phyloP scores from a whole-genome alignment of 2,113 vertebrate genomes.

The Ptyas mucosa region DNA sequence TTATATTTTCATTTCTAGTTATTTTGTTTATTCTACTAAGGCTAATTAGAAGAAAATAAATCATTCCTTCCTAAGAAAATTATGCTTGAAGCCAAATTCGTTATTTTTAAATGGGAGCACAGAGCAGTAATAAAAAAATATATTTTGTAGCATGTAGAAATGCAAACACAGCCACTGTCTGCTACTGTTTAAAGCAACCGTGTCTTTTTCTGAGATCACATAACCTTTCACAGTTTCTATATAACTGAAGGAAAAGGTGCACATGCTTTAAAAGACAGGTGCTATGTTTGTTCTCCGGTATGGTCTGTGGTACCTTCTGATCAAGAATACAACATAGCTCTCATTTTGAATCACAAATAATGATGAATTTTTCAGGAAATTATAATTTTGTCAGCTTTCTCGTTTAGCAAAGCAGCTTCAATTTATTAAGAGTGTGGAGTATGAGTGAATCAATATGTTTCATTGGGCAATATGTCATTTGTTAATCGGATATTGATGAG shows the following conservation, averaged over 20 bases:
- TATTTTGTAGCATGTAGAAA: background rate
- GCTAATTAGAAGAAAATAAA: constrained; percentile 40
- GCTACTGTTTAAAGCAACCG: background rate
- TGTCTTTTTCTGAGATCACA: background rate
- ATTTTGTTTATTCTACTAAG: constrained; percentile 12
- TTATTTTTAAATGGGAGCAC: background rate
- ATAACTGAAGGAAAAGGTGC: background rate
- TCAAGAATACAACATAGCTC: background rate
- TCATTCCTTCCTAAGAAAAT: constrained; percentile 41
- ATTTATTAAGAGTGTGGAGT: constrained; percentile 92
- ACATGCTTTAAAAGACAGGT: background rate
- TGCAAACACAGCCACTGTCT: background rate
- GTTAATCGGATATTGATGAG: constrained; percentile 99
- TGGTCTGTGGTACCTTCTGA: background rate
- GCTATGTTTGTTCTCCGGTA: background rate
- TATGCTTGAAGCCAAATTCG: constrained; percentile 72
- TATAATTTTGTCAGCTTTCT: constrained; percentile 84
- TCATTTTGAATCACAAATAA: constrained; percentile 71
- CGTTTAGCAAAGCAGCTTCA: constrained; percentile 88
- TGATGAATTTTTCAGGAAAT: constrained; percentile 69
- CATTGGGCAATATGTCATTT: constrained; percentile 98
- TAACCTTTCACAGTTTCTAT: background rate
- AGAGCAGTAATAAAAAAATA: background rate
- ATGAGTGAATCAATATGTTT: constrained; percentile 94
- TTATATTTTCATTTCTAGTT: constrained; percentile 35